Evolutionary conservation across 2,888 invertebrate species (phyloP).

Genomic region (Lasioglossum marginatum): DNA sequence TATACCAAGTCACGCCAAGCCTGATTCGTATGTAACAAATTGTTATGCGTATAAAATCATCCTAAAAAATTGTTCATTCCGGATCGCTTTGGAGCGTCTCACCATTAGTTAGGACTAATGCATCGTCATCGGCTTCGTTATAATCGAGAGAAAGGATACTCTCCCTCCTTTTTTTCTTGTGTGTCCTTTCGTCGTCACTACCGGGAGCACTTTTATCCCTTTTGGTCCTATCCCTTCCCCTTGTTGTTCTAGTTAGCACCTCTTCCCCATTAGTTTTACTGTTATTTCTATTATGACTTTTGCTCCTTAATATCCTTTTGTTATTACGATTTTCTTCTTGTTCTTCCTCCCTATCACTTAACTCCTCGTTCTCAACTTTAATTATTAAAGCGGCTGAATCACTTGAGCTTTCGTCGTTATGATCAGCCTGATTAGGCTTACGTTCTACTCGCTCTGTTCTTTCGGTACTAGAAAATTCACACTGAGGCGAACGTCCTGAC

Average conservation of each 20-base stretch:
- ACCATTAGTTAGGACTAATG: conserved; percentile 90
- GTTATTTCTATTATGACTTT: conserved; percentile 78
- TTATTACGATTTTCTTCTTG: conserved; percentile 70
- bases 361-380: conserved; percentile 83
- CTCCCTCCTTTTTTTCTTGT: conserved; percentile 90
- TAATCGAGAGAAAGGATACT: conserved; percentile 91
- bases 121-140: conserved; percentile 89
- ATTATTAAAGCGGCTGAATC: conserved; percentile 84
- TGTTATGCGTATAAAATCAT: conserved; percentile 52
- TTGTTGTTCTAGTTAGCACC: conserved; percentile 79
- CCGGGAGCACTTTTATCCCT: conserved; percentile 85
- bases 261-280: conserved; percentile 82
- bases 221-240: conserved; percentile 83
- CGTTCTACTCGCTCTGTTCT: conserved; percentile 73
- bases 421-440: conserved; percentile 75
- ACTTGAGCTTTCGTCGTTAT: conserved; percentile 83
- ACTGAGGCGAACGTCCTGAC: conserved; percentile 67
- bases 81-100: conserved; percentile 85
- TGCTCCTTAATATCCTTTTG: conserved; percentile 78
- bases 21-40: conserved; percentile 45
- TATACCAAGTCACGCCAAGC: conserved; percentile 51
- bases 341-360: conserved; percentile 81
- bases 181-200: conserved; percentile 85
- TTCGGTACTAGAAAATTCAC: conserved; percentile 75
- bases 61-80: conserved; percentile 72